These are phyloP conservation scores for Galleria mellonella DNA, from an alignment of 1,140 invertebrate genomes.

Conservation along the genomic window DNA sequence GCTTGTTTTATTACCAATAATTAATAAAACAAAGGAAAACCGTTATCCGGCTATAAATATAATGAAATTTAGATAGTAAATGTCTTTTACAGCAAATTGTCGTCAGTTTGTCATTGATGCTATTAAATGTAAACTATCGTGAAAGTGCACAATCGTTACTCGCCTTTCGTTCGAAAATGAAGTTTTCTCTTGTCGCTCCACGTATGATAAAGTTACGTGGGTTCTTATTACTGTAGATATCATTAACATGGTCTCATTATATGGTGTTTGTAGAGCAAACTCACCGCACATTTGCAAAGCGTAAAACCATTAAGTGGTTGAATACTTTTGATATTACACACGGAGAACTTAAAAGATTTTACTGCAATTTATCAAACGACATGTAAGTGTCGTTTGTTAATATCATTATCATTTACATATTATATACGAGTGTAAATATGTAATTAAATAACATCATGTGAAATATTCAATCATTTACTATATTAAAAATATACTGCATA, in stretches of 20 bases:
- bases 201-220: constrained; percentile 51
- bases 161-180: constrained; percentile 53
- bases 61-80: constrained; percentile 4
- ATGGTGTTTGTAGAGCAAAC: constrained; percentile 27
- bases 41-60: neutral
- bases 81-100: no score
- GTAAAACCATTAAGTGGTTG: constrained; percentile 18
- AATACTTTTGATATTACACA: no score
- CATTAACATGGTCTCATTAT: constrained; percentile 35
- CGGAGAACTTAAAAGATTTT: no score
- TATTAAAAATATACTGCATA: no score
- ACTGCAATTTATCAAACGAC: no score
- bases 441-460: no score
- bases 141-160: constrained; percentile 48
- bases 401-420: no score
- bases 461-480: no score
- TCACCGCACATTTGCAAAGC: constrained; percentile 4
- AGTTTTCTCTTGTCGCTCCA: constrained; percentile 51
- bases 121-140: constrained; percentile 28
- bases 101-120: constrained; percentile 20
- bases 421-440: no score
- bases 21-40: constrained; percentile 6
- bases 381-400: no score
- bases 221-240: constrained; percentile 42
- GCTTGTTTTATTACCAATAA: neutral